A percentile compares a stretch with the other conserved stretches of the same genome.
phyloP scores from a whole-genome alignment of 2,113 vertebrate genomes.

The Hystrix cristata region DNA sequence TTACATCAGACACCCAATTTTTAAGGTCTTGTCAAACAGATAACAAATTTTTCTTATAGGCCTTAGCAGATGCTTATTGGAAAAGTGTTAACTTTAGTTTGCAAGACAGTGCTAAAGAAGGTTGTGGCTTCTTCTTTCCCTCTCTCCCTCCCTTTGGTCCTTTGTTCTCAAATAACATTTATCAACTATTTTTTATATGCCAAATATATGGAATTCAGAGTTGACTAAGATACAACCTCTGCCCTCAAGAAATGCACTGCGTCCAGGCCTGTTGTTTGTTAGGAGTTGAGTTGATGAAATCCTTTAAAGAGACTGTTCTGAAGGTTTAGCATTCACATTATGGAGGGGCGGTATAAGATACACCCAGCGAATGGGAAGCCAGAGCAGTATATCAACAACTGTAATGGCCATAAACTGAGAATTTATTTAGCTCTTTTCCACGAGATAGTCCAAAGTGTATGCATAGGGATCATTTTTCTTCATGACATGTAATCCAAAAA shows the following conservation, averaged over 20 bases:
- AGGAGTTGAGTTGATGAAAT: neutral
- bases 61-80: neutral
- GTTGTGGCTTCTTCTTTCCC: neutral
- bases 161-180: conserved; percentile 57
- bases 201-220: conserved; percentile 52
- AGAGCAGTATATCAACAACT: neutral
- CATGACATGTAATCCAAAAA: neutral
- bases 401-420: neutral
- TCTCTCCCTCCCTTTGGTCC: neutral
- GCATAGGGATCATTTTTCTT: neutral
- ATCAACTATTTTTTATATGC: neutral
- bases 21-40: neutral
- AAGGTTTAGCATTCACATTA: neutral
- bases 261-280: neutral
- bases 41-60: neutral
- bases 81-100: neutral
- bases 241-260: conserved; percentile 9
- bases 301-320: conserved; percentile 6
- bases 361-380: neutral
- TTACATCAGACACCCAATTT: neutral
- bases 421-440: neutral
- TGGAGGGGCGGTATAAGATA: neutral
- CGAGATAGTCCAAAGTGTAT: neutral
- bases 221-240: conserved; percentile 55
- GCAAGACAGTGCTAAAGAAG: neutral